Conservation (phyloP, 2,113 vertebrate species). For the Cephalophus harveyi region DNA sequence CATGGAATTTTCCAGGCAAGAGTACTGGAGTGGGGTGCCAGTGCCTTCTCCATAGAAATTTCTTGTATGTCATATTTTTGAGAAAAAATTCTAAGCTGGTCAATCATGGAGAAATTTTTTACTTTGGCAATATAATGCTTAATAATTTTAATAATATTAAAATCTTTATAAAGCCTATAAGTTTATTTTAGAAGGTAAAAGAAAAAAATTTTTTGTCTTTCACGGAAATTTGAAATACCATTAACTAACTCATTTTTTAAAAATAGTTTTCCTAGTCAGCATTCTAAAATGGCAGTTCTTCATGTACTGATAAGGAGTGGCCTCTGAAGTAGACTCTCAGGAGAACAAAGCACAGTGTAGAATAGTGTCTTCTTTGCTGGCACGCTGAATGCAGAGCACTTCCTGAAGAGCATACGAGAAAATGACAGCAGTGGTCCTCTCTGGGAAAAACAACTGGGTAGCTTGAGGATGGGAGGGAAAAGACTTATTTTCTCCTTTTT, state of each 20-base stretch:
- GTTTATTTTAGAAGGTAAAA: background rate
- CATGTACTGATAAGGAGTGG: background rate
- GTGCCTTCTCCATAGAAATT: background rate
- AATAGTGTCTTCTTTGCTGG: background rate
- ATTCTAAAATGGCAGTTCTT: background rate
- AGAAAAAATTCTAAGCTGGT: background rate
- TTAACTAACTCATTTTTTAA: background rate
- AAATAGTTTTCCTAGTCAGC: background rate
- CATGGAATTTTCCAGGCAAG: too few species aligned
- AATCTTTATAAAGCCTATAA: background rate
- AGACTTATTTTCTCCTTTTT: background rate
- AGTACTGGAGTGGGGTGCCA: too few species aligned
- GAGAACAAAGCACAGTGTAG: background rate
- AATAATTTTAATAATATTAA: background rate
- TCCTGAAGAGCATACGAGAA: rapidly evolving
- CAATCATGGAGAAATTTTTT: conserved; percentile 38
- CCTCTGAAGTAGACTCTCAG: background rate
- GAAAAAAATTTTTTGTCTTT: background rate
- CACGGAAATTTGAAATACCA: conserved; percentile 7
- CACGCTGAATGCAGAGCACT: background rate
- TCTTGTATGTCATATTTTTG: conserved; percentile 2
- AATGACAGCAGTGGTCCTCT: background rate
- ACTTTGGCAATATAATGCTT: background rate
- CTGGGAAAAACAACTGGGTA: background rate
- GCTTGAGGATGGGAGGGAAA: background rate